phyloP scores from a whole-genome alignment of 2,888 invertebrate genomes.

The Ichneumon xanthorius region DNA sequence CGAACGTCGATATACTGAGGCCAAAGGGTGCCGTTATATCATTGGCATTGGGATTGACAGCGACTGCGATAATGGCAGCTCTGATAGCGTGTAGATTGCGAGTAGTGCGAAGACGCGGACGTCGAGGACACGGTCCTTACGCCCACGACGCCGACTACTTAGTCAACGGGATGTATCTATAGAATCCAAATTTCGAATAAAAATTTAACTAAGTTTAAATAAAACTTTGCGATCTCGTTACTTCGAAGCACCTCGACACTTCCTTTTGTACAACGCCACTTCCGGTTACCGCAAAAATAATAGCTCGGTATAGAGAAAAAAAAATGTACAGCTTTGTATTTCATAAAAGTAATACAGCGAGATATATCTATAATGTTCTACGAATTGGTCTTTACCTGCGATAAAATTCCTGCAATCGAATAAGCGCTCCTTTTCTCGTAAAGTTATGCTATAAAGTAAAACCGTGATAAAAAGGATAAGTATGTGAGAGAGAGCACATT shows the following conservation, averaged over 20 bases:
- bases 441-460: conserved; percentile 32
- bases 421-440: conserved; percentile 35
- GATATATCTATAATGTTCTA: conserved; percentile 60
- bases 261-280: not conserved
- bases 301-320: conserved; percentile 45
- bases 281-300: conserved; percentile 28
- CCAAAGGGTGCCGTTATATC: conserved; percentile 94
- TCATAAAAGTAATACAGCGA: conserved; percentile 65
- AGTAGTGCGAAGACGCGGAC: conserved; percentile 90
- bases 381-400: conserved; percentile 30
- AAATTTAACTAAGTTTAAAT: conserved; percentile 48
- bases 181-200: conserved; percentile 80
- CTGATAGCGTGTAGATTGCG: conserved; percentile 94
- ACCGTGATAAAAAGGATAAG: conserved; percentile 15
- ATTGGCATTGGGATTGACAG: conserved; percentile 91
- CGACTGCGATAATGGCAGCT: conserved; percentile 92
- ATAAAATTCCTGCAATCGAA: conserved; percentile 34
- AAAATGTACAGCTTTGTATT: conserved; percentile 69
- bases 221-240: conserved; percentile 10
- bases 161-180: conserved; percentile 99
- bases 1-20: conserved; percentile 82
- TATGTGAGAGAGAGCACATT: conserved; percentile 36
- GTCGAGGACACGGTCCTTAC: conserved; percentile 92
- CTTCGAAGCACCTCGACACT: not conserved
- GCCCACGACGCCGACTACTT: conserved; percentile 98